Base-by-base conservation (phyloP, 2,888 invertebrate species). In the Uloborus plumipes region DNA sequence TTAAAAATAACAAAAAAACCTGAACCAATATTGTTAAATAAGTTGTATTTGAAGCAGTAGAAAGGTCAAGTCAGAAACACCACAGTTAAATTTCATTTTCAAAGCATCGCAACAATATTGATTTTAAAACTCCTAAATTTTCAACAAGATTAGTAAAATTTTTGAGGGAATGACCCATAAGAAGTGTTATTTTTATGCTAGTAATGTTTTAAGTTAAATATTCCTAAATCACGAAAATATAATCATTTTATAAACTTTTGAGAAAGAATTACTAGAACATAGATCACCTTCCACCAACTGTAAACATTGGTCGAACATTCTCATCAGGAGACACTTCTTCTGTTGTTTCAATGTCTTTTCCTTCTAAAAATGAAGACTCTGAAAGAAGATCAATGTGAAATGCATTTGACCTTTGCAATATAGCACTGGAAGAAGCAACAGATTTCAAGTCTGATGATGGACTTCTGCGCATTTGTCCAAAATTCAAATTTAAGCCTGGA, bases 381-480 rank as follows among this genome's bases (percentile, higher is more conserved):
- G 53, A 53, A 51, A 39, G 13, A 18, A 20, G 26, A n/a, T 71
- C 70, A 47, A 49, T 50, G 58, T 62, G 58, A 20, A 70, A 55
- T 13, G 67, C 70, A 70, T 77, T 71, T 13, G 77, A 64, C 31
- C 70, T 31, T 22, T 77, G 77, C 47, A 77, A 53, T 55, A 77
- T 77, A 15, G 77, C 77, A 77, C 55, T 77, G 16, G 77, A 77
- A 64, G 77, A 77, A 26, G 77, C 70, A 47, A 67, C 67, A 16
- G 70, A 39, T 59, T 77, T 77, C 47, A 77, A 55, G 65, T 77
- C 77, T 31, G 77, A 47, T 26, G 64, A 18, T 49, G 59, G 67
- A 16, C 59, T 67, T 58, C 18, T 67, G 49, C 59, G 66, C 22
- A 66, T 22, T 16, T 59, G 22, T 67, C 67, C 67, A n/a, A 67